Evolutionary conservation across 2,113 vertebrate genomes (phyloP).

Genomic region (Pipa parva): DNA sequence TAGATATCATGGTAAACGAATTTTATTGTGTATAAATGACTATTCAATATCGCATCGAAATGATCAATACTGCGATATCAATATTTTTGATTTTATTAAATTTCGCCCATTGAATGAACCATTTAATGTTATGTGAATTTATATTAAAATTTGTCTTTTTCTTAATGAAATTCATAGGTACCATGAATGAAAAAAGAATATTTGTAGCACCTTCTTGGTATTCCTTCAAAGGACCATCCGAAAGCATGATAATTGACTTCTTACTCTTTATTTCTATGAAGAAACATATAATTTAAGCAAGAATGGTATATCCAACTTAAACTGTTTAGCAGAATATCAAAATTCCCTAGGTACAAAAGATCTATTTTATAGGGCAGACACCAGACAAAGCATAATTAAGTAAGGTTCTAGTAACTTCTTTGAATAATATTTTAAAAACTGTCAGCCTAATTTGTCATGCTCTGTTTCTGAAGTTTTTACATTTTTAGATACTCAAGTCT

Average conservation of each 20-base stretch:
- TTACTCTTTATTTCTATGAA: conserved; percentile 28
- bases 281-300: conserved; percentile 31
- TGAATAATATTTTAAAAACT: conserved; percentile 26
- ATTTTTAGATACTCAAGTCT: conserved; percentile 41
- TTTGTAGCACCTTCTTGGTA: conserved; percentile 17
- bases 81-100: no score
- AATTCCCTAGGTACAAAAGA: conserved; percentile 40
- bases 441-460: conserved; percentile 29
- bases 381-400: conserved; percentile 43
- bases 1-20: no score
- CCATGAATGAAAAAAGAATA: conserved; percentile 17
- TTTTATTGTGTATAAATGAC: no score
- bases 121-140: conserved; percentile 19
- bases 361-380: conserved; percentile 38
- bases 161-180: conserved; percentile 10
- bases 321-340: conserved; percentile 41
- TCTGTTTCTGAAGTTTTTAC: conserved; percentile 42
- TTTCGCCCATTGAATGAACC: not conserved
- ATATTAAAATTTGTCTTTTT: not conserved
- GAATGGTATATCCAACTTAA: conserved; percentile 31
- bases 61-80: no score
- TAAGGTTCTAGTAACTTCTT: conserved; percentile 40
- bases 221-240: conserved; percentile 10
- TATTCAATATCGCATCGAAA: no score
- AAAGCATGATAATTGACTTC: conserved; percentile 32